phyloP scores from a whole-genome alignment of 2,888 invertebrate genomes.

The Morinoia aosen region DNA sequence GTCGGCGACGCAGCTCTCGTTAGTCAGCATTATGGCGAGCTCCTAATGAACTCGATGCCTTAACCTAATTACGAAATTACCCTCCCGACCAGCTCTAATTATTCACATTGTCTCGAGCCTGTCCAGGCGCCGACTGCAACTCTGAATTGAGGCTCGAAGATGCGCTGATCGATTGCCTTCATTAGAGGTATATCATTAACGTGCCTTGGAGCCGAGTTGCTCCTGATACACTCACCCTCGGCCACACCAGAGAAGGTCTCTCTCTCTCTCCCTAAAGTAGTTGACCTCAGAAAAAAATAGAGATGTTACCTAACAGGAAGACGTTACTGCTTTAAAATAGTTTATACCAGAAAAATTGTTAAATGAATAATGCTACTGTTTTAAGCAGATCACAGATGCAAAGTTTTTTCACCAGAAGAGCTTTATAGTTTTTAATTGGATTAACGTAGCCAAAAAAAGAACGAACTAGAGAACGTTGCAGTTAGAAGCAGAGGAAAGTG shows the following conservation, averaged over 20 bases:
- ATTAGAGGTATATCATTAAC: not conserved
- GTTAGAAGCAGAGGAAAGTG: not conserved
- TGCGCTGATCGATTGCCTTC: not conserved
- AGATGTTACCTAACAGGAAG: too few relatives aligned
- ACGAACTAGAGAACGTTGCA: not conserved
- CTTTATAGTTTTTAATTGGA: too few relatives aligned
- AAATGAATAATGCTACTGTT: too few relatives aligned
- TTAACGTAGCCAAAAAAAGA: not conserved
- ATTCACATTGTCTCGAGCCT: constrained; percentile 9
- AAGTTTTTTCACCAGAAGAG: too few relatives aligned
- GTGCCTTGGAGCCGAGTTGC: not conserved
- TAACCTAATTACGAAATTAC: constrained; percentile 42
- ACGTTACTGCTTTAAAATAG: too few relatives aligned
- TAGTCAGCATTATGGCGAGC: constrained; percentile 33
- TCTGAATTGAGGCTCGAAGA: not conserved
- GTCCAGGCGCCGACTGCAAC: not conserved
- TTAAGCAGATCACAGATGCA: too few relatives aligned
- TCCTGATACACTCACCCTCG: not conserved
- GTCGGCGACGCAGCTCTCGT: not conserved
- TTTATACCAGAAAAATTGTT: too few relatives aligned
- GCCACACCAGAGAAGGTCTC: not conserved
- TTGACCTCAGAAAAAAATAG: too few relatives aligned
- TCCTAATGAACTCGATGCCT: constrained; percentile 33
- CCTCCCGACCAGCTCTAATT: not conserved
- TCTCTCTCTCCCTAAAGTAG: too few relatives aligned